phyloP scores from a whole-genome alignment of 2,888 invertebrate species.

The Noctua fimbriata region DNA sequence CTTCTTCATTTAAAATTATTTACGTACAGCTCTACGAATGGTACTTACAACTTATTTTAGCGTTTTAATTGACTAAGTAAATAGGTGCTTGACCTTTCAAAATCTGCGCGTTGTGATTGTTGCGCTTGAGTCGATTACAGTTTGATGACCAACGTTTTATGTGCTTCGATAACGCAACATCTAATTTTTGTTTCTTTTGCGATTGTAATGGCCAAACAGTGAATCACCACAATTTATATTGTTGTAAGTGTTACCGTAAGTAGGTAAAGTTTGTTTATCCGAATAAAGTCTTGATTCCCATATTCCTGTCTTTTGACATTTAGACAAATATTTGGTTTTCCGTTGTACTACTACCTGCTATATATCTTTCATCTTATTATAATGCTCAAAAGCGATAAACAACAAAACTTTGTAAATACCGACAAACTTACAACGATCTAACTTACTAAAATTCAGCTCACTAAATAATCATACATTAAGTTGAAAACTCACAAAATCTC shows the following conservation, averaged over 20 bases:
- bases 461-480: slow-evolving; percentile 22
- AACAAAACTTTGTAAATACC: not conserved
- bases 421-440: not conserved
- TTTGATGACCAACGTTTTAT: not conserved
- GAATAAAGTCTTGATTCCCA: not conserved
- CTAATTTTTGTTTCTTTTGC: not conserved
- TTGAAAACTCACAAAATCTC: slow-evolving; percentile 13
- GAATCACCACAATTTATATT: not conserved
- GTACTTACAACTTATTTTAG: slow-evolving; percentile 10
- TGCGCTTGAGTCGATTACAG: not conserved
- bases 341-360: not conserved
- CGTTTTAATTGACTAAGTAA: not conserved
- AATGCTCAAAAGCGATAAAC: not conserved
- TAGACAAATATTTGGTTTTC: not conserved
- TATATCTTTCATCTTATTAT: too few species aligned
- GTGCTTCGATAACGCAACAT: not conserved
- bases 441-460: not conserved
- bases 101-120: not conserved
- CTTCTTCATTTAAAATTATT: not conserved
- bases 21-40: too few species aligned
- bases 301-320: not conserved
- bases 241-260: not conserved
- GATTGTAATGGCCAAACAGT: not conserved
- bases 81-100: slow-evolving; percentile 8
- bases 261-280: not conserved